phyloP scores from a whole-genome alignment of 2,797 vertebrate species.

The Craterocephalus amniculus region DNA sequence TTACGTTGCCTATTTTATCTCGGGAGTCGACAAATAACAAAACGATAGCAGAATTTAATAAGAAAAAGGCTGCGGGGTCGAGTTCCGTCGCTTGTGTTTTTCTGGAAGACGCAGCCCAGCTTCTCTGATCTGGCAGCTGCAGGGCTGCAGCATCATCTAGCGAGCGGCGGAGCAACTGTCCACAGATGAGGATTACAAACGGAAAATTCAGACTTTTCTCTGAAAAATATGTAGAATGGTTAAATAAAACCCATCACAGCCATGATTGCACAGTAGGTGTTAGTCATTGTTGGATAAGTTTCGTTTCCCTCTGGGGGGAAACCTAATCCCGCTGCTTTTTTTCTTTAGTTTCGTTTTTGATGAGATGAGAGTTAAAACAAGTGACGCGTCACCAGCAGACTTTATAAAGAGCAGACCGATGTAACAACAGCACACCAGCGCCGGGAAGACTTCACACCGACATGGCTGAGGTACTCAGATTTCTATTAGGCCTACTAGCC shows the following conservation, averaged over 20 bases:
- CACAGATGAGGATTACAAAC: too few relatives aligned
- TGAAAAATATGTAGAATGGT: too few relatives aligned
- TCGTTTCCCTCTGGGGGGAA: constrained; percentile 3
- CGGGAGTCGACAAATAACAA: fast-evolving
- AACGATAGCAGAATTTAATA: neutral
- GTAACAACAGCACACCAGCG: fast-evolving
- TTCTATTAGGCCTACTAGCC: neutral
- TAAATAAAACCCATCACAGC: too few relatives aligned
- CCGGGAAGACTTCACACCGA: neutral
- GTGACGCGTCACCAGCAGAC: neutral
- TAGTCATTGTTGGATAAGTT: constrained; percentile 13
- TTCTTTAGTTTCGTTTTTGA: constrained; percentile 32
- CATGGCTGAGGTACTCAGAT: constrained; percentile 35
- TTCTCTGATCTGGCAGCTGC: fast-evolving
- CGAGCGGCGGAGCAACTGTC: constrained; percentile 57
- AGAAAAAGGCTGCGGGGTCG: neutral
- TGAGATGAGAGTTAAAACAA: fast-evolving
- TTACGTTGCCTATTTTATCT: too few relatives aligned
- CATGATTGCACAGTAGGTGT: neutral
- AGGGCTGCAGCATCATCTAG: constrained; percentile 67
- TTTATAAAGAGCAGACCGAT: constrained; percentile 3
- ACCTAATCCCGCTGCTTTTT: neutral
- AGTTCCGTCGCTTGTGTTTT: constrained; percentile 6
- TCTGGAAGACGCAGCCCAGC: neutral
- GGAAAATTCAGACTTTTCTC: too few relatives aligned